Evolutionary conservation across 2,113 vertebrate genomes (phyloP).

Genomic region (Tinamus guttatus): DNA sequence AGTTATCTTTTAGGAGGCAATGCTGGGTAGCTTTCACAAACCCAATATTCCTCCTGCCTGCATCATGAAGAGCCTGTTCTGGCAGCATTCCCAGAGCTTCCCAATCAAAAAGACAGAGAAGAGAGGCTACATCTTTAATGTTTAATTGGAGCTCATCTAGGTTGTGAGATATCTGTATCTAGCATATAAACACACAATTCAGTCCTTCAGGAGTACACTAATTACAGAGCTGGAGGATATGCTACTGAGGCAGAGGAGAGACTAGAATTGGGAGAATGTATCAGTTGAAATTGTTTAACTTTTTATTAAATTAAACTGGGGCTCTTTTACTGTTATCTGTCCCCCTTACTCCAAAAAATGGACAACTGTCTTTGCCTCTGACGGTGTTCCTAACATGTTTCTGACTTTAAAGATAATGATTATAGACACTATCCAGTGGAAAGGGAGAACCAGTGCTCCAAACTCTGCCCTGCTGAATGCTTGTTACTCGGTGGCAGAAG

Average conservation of each 20-base stretch:
- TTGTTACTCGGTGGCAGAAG: background rate
- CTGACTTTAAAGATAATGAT: background rate
- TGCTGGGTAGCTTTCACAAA: background rate
- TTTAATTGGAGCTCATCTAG: background rate
- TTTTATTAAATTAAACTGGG: background rate
- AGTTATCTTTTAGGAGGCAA: background rate
- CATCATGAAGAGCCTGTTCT: background rate
- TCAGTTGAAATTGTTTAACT: background rate
- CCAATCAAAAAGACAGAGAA: background rate
- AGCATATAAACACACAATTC: background rate
- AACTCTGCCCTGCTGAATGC: background rate
- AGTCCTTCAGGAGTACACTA: background rate
- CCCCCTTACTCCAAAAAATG: background rate
- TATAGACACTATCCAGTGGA: background rate
- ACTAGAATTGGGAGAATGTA: background rate
- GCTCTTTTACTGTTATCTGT: background rate
- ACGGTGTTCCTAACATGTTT: background rate
- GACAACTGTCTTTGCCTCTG: background rate
- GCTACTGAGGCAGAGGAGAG: background rate
- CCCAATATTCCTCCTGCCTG: accelerated
- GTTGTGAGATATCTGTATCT: background rate
- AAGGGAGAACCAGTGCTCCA: background rate
- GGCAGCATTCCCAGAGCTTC: background rate
- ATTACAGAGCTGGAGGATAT: background rate
- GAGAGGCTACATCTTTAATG: background rate